Percentiles rank a stretch among this genome's conserved stretches.
phyloP scores from a whole-genome alignment of 2,888 invertebrate genomes.

The Ectemnius cavifrons region DNA sequence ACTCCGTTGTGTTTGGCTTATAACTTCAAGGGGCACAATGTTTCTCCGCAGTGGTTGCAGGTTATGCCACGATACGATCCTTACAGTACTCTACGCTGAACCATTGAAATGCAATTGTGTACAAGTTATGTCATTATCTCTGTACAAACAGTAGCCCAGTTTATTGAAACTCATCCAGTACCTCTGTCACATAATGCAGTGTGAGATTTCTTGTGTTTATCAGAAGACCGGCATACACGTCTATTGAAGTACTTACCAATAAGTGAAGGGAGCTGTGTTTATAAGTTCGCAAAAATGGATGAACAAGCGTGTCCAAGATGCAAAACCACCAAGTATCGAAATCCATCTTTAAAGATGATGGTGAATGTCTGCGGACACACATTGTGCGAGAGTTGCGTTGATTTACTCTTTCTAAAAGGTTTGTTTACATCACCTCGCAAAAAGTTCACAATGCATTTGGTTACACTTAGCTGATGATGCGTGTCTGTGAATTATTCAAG shows the following conservation, averaged over 20 bases:
- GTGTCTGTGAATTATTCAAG: slow-evolving; percentile 77
- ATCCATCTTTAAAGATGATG: slow-evolving; percentile 97
- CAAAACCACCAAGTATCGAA: slow-evolving; percentile 97
- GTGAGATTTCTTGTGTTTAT: background rate
- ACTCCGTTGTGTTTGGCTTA: slow-evolving; percentile 30
- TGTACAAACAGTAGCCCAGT: background rate
- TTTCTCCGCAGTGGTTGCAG: slow-evolving; percentile 17
- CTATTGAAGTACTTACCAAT: no score
- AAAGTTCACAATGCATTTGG: no score
- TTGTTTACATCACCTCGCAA: slow-evolving; percentile 39
- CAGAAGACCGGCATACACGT: background rate
- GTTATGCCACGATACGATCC: slow-evolving; percentile 30
- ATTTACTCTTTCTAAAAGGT: slow-evolving; percentile 97
- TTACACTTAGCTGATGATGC: no score
- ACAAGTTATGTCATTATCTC: background rate
- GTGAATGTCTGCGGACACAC: slow-evolving; percentile 99
- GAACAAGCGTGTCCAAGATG: slow-evolving; percentile 96
- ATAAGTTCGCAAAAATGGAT: slow-evolving; percentile 60
- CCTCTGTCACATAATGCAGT: slow-evolving; percentile 12
- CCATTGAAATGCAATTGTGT: slow-evolving; percentile 10
- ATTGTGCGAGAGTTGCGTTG: slow-evolving; percentile 98
- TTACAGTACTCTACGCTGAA: background rate
- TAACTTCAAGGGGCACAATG: background rate
- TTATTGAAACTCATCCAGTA: slow-evolving; percentile 2
- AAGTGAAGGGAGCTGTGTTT: background rate